Percentiles rank a stretch among this genome's conserved stretches.
These are phyloP conservation scores for Jordanella pulchra DNA, from an alignment of 2,797 vertebrate genomes.

Conservation along the genomic window DNA sequence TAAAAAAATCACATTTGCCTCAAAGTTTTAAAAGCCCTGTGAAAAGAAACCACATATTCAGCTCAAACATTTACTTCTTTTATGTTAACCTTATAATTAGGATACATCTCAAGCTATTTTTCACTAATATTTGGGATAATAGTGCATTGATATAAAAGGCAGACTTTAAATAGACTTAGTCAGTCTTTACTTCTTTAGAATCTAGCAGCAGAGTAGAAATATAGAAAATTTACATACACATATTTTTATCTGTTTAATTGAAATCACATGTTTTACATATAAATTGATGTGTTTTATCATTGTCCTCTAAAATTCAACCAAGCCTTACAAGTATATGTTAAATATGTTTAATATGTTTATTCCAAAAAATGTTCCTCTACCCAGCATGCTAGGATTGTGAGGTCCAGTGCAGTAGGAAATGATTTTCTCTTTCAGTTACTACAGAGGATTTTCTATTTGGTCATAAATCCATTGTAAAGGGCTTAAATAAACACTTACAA, in stretches of 20 bases:
- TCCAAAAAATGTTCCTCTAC: not conserved
- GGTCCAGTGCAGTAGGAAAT: not conserved
- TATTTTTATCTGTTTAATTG: not conserved
- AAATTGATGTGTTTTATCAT: too few relatives aligned
- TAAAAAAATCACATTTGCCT: not conserved
- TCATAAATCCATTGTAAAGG: not conserved
- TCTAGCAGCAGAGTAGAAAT: too few relatives aligned
- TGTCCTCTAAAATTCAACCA: not conserved
- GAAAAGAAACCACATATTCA: not conserved
- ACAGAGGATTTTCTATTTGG: not conserved
- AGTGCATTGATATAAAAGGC: not conserved
- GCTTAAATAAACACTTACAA: not conserved
- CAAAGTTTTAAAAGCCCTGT: not conserved
- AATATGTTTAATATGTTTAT: not conserved
- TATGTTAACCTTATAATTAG: not conserved
- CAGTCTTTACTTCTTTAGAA: too few relatives aligned
- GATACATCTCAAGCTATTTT: slow-evolving; percentile 1
- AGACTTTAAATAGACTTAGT: not conserved
- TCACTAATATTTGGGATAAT: not conserved
- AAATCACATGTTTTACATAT: not conserved
- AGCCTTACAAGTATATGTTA: not conserved
- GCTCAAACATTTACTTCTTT: not conserved
- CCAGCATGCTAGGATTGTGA: not conserved
- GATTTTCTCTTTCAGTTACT: not conserved
- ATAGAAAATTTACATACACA: not conserved